Base-by-base conservation (phyloP, 2,888 invertebrate species). In the Camponotus fellah region DNA sequence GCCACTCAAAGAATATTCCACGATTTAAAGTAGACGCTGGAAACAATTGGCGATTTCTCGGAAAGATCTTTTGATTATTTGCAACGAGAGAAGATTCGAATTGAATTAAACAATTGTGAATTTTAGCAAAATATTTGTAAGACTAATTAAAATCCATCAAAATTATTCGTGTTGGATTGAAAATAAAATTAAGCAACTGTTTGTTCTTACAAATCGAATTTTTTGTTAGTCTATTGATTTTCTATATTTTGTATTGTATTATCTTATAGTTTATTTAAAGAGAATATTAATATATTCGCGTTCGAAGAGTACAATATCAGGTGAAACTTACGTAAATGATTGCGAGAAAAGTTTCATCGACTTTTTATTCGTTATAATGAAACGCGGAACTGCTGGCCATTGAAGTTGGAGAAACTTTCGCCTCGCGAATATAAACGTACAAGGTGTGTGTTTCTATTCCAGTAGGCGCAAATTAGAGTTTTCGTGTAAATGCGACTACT, bases 371-470 rank as follows among this genome's bases (percentile, higher is more conserved):
- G 12, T 69, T 68, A n/a, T 69, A 79, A 71, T 32, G n/a, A 69
- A 56, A 32, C 10, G 21, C 10, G 8, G 40, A 71, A 71, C 10
- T 40, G 34, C 9, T 12, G n/a, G n/a, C 10, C 0, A 34, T 46
- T 34, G 10, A 79, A 79, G 79, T 79, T 79, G 34, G 14, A 69
- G 58, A 32, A 69, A 69, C 58, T 79, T 58, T 71, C 9, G 4
- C 17, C 17, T 53, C 32, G 56, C 17, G 10, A 37, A n/a, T 77
- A 66, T 21, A 21, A 58, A 10, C 53, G 40, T n/a, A 14, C 12
- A 17, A 43, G 12, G 5, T 46, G 6, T 10, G 12, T 17, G n/a
- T 32, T 58, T 58, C 21, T 46, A 76, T n/a, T 49, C 49, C 17
- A 26, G 3, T 34, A 79, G 8, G n/a, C 40, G 21, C 26, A 71